A percentile compares a stretch with the other conserved stretches of the same genome.
Conservation (phyloP, 2,888 invertebrate genomes). For the Volucella inflata region DNA sequence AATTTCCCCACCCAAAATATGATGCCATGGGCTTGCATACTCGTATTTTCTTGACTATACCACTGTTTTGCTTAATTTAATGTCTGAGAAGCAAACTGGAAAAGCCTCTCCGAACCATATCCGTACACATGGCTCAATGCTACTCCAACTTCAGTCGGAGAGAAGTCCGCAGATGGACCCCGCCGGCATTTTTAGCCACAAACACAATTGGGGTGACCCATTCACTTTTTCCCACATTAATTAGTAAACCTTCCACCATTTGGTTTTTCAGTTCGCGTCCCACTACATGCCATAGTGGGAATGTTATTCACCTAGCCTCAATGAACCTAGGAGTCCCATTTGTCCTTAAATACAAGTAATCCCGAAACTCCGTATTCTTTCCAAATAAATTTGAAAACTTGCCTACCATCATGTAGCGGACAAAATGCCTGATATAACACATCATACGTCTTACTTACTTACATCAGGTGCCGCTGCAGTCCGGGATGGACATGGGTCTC, state of each 20-base stretch:
- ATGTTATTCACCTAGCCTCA: constrained; percentile 76
- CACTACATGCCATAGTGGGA: constrained; percentile 70
- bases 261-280: constrained; percentile 70
- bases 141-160: constrained; percentile 77
- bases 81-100: constrained; percentile 80
- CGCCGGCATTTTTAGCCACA: constrained; percentile 77
- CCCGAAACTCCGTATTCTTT: constrained; percentile 52
- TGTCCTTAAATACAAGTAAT: constrained; percentile 70
- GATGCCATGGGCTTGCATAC: constrained; percentile 74
- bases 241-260: constrained; percentile 36
- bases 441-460: no score
- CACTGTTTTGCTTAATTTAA: constrained; percentile 77
- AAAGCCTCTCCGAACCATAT: constrained; percentile 78
- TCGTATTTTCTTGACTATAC: constrained; percentile 77
- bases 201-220: constrained; percentile 80
- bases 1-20: constrained; percentile 81
- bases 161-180: constrained; percentile 77
- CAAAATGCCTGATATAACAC: no score
- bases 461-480: no score
- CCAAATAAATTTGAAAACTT: constrained; percentile 57
- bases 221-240: constrained; percentile 76
- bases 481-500: no score
- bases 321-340: constrained; percentile 72
- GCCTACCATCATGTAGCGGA: constrained; percentile 75
- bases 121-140: constrained; percentile 69